Conservation (phyloP, 1,140 invertebrate species). For the Meloidogyne floridensis region DNA sequence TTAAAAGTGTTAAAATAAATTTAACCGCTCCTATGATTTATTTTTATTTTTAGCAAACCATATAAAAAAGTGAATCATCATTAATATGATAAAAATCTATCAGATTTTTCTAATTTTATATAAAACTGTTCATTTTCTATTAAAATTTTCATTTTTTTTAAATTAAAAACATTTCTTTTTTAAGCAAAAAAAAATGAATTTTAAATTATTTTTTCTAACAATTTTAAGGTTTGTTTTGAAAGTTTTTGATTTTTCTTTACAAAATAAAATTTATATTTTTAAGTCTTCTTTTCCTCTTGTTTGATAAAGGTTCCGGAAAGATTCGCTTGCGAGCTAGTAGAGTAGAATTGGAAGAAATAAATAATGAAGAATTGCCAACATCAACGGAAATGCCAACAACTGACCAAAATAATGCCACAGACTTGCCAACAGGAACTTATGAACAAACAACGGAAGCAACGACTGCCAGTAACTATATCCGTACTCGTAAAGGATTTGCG, state of each 20-base stretch:
- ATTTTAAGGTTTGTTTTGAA: neutral
- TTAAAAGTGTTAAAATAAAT: too few species aligned
- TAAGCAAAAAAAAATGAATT: neutral
- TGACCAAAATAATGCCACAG: neutral
- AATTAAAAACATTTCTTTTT: neutral
- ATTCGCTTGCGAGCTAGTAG: neutral
- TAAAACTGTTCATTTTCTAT: neutral
- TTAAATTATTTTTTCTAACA: neutral
- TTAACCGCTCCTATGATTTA: too few species aligned
- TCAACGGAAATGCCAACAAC: neutral
- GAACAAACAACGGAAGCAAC: too few species aligned
- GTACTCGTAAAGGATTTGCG: too few species aligned
- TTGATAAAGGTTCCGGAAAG: neutral
- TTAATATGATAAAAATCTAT: constrained; percentile 1
- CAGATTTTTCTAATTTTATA: neutral
- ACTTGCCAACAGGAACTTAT: neutral
- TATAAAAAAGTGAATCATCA: neutral
- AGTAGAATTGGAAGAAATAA: neutral
- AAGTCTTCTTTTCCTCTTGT: neutral
- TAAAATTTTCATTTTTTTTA: constrained; percentile 2
- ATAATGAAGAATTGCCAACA: neutral
- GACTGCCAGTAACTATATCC: too few species aligned
- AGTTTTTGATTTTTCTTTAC: neutral
- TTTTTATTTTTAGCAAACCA: too few species aligned
- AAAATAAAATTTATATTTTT: neutral